Conservation (phyloP, 2,888 invertebrate genomes). For the Seira musarum region DNA sequence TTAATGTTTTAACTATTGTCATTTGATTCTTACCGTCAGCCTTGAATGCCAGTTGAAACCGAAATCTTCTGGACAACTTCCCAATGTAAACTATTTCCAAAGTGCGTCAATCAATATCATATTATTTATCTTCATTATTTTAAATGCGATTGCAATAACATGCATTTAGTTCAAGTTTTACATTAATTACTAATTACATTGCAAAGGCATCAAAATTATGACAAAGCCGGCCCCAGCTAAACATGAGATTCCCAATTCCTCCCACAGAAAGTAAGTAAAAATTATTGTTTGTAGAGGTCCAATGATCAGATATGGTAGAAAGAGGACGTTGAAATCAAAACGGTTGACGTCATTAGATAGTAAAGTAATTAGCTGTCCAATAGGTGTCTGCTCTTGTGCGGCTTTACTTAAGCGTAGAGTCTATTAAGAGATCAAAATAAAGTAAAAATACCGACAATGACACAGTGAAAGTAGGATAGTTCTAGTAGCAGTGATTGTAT, state of each 20-base stretch:
- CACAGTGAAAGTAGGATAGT: background rate
- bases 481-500: background rate
- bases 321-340: constrained; percentile 91
- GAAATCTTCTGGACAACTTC: constrained; percentile 74
- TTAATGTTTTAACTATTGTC: constrained; percentile 49
- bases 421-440: constrained; percentile 73
- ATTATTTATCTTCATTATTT: no score
- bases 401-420: constrained; percentile 83
- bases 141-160: no score
- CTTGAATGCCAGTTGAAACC: constrained; percentile 85
- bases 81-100: constrained; percentile 72
- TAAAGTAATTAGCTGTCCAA: constrained; percentile 94
- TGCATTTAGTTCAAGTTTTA: background rate
- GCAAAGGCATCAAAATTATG: constrained; percentile 87
- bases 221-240: constrained; percentile 86
- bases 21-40: constrained; percentile 78
- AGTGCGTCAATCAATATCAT: no score
- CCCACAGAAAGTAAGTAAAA: constrained; percentile 86
- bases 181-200: constrained; percentile 76
- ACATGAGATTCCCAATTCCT: constrained; percentile 80
- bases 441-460: background rate
- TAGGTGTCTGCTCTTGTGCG: constrained; percentile 88
- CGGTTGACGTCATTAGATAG: constrained; percentile 95
- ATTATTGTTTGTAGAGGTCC: constrained; percentile 88
- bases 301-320: constrained; percentile 93